phyloP scores from a whole-genome alignment of 2,797 vertebrate genomes.

The Pteropus rufus region DNA sequence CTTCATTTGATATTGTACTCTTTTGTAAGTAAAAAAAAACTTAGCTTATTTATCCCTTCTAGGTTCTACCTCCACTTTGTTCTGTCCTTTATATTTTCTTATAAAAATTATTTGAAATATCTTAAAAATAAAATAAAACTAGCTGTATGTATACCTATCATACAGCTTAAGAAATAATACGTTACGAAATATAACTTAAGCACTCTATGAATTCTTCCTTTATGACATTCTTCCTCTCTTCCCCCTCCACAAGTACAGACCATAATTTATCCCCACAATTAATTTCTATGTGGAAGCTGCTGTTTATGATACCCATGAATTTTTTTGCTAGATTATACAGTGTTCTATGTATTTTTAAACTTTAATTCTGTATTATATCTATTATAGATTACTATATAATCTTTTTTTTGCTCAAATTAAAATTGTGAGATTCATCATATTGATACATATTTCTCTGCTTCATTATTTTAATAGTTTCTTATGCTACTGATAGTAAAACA shows the following conservation, averaged over 20 bases:
- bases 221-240: neutral
- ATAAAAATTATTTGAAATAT: slow-evolving; percentile 12
- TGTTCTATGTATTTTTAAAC: slow-evolving; percentile 11
- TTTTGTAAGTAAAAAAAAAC: neutral
- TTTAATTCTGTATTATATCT: slow-evolving; percentile 17
- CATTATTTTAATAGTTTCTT: slow-evolving; percentile 28
- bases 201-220: neutral
- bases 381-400: neutral
- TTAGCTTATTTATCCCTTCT: neutral
- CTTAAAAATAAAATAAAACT: slow-evolving; percentile 29
- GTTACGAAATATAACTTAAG: neutral
- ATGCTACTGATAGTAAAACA: neutral
- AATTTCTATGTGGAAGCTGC: neutral
- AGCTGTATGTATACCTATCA: neutral
- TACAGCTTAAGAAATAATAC: neutral
- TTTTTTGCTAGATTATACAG: neutral
- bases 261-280: slow-evolving; percentile 15
- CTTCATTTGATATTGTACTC: neutral
- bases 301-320: neutral
- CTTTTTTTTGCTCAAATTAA: neutral
- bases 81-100: neutral
- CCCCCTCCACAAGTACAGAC: neutral
- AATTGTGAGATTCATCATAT: neutral
- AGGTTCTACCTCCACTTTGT: neutral
- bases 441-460: neutral